Percentiles rank a stretch among this genome's conserved stretches.
Conservation (phyloP, 53 echinoderm and acorn worm genomes). For the Crossaster papposus region DNA sequence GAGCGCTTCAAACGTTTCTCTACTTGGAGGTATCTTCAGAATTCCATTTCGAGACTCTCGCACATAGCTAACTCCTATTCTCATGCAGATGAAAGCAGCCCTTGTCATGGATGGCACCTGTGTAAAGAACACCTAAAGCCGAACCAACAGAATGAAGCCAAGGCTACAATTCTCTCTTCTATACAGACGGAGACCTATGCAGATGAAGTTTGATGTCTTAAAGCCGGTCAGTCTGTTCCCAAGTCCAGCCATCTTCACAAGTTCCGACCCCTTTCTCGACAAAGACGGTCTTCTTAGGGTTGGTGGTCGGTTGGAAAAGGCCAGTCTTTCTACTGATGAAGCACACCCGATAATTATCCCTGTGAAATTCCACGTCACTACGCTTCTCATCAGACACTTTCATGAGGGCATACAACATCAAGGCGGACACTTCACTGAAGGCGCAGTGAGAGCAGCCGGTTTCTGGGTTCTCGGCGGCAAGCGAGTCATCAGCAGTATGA, state of each 20-base stretch:
- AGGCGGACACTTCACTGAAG: slow-evolving; percentile 62
- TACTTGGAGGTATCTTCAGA: slow-evolving; percentile 3
- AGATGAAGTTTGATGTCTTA: neutral
- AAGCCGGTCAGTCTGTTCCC: neutral
- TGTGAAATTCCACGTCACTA: slow-evolving; percentile 48
- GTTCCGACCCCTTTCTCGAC: slow-evolving; percentile 63
- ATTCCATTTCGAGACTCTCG: neutral
- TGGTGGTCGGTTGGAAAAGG: slow-evolving; percentile 51
- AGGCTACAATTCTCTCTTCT: neutral
- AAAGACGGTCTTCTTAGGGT: slow-evolving; percentile 42
- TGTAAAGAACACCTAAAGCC: neutral
- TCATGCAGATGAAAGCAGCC: neutral
- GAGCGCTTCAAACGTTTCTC: slow-evolving; percentile 38
- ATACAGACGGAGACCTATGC: neutral
- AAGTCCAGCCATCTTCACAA: slow-evolving; percentile 9
- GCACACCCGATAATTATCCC: slow-evolving; percentile 59
- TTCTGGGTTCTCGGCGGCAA: slow-evolving; percentile 67
- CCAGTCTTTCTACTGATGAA: slow-evolving; percentile 3
- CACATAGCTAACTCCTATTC: slow-evolving; percentile 22
- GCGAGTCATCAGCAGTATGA: slow-evolving; percentile 47
- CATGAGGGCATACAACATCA: slow-evolving; percentile 55
- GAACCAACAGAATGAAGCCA: slow-evolving; percentile 8
- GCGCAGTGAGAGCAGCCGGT: slow-evolving; percentile 32
- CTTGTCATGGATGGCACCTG: slow-evolving; percentile 16
- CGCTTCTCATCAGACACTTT: slow-evolving; percentile 52